phyloP scores from a whole-genome alignment of 2,888 invertebrate genomes.

The Netelia fuscicornis region DNA sequence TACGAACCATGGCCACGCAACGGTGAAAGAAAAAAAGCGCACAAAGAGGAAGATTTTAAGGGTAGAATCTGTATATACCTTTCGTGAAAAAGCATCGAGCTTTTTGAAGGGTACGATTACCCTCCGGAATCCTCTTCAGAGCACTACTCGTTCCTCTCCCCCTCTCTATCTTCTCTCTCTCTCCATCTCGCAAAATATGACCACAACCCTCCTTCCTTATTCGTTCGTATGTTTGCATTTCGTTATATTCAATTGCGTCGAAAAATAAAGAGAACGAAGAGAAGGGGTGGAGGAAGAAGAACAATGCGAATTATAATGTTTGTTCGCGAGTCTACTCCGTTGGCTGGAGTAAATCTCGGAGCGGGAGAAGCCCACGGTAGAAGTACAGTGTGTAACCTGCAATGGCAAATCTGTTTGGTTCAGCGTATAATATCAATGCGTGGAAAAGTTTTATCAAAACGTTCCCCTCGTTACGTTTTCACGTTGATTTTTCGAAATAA shows the following conservation, averaged over 20 bases:
- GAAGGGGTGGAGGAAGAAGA: constrained; percentile 69
- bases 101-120: constrained; percentile 64
- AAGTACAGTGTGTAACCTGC: neutral
- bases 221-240: constrained; percentile 81
- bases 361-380: constrained; percentile 4
- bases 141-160: constrained; percentile 49
- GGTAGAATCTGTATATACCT: constrained; percentile 14
- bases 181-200: constrained; percentile 42
- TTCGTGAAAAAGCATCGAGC: constrained; percentile 64
- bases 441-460: constrained; percentile 26
- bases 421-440: constrained; percentile 8
- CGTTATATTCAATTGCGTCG: constrained; percentile 83
- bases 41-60: neutral
- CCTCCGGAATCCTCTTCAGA: constrained; percentile 69
- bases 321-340: constrained; percentile 77
- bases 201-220: constrained; percentile 28
- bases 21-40: neutral
- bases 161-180: constrained; percentile 18
- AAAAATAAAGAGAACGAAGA: constrained; percentile 68
- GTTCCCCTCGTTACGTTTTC: constrained; percentile 23
- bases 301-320: constrained; percentile 84
- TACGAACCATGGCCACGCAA: neutral
- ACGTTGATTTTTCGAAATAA: neutral
- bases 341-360: constrained; percentile 54
- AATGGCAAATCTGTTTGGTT: constrained; percentile 35